Base-by-base conservation (phyloP, 2,888 invertebrate genomes). In the Apotomis capreana region DNA sequence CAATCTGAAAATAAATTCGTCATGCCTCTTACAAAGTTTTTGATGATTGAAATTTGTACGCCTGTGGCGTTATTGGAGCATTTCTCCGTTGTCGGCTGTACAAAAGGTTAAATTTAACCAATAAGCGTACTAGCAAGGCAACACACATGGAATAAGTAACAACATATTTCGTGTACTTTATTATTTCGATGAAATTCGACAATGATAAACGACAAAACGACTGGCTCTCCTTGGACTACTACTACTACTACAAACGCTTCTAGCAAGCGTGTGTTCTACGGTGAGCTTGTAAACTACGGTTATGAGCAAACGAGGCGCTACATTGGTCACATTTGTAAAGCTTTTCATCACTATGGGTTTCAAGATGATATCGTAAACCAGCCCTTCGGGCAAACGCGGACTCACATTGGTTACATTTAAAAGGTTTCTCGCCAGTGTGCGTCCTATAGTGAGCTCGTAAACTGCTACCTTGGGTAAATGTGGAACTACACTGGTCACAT, bases 271-370 rank as follows among this genome's bases (percentile, higher is more conserved):
- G 54, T 1, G 62, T 58, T 1, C 49, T 74, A 44, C 72, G 58
- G 8, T 8, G 1, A 1, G 0, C 62, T 69, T 8, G 6, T 59
- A 76, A 57, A 68, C 2, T 0, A 4, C 8, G 0, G 59, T 58
- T 75, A 0, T 3, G 0, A 5, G 5, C 54, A 75, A 60, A 76
- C 69, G 13, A 40, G 15, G 69, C 68, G 9, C 55, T 13, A 74
- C 78, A 78, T 1, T 74, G 12, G n/a, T 54, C 52, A 68, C 78
- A 81, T 10, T 70, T 36, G 15, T 58, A 79, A 3, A 77, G 76
- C 51, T 77, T 77, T 12, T 76, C 73, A 3, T 68, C 73, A 12
- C 76, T 75, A 13, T 77, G 78, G 6, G 57, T 71, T 68, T 44
- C 63, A 6, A n/a, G 13, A 6, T 67, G 67, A 4, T 0, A 13